Evolutionary conservation across 2,888 invertebrate species (phyloP), one percentile per base, ranked within the genome.

Genomic region (Andrena minutula): DNA sequence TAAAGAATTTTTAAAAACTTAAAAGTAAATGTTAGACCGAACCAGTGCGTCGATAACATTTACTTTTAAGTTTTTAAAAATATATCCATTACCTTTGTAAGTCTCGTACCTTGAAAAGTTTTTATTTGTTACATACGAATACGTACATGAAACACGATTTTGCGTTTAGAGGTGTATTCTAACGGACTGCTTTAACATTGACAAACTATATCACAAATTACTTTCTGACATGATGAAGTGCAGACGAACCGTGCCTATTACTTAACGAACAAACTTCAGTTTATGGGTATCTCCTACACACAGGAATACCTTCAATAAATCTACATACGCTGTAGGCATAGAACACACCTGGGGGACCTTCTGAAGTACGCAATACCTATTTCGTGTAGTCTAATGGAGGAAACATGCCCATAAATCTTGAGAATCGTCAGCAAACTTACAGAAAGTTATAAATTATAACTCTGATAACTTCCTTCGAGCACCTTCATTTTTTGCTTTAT

Each of bases 261-360:
- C 26, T 65, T 65, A 47, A 16, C n/a, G 28, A 65, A 49, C 49
- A 23, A 28, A 47, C 28, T 26, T 47, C 47, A n/a, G 16, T 41
- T 47, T 49, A 28, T 49, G 16, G 49, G 26, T 56, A 23, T 56
- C 56, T 23, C 56, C 10, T 26, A 10, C 23, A 26, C 10, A 26
- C 23, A 49, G 26, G 16, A 10, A 26, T n/a, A 23, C 26, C 4
- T 8, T 4, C 10, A 49, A 49, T 65, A 49, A 65, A 65, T 65
- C 16, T 16, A 26, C n/a, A 16, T 64, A 35, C 35, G 8, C 26
- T 10, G 65, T n/a, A n/a, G 26, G 47, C 49, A 65, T 49, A 49
- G 47, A 28, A 41, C n/a, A 26, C 65, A 65, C 65, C 65, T 65
- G 47, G 49, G 49, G 28, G 47, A 65, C 47, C 16, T 28, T 49